phyloP scores from a whole-genome alignment of 2,888 invertebrate species.

The Malacosoma neustria region DNA sequence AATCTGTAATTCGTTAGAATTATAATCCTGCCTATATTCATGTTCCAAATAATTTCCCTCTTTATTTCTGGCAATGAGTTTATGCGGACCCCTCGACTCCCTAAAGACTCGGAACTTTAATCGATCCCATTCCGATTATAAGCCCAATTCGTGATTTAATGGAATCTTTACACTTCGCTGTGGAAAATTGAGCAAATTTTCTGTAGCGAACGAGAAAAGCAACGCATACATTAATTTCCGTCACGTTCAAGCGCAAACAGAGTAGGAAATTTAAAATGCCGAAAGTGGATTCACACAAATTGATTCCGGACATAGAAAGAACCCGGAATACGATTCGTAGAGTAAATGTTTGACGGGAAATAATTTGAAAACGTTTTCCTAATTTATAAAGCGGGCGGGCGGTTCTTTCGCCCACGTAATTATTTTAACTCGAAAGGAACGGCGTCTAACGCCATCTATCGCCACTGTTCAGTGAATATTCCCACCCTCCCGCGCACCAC shows the following conservation, averaged over 20 bases:
- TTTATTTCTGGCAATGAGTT: constrained; percentile 40
- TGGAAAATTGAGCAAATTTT: constrained; percentile 30
- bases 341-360: constrained; percentile 58
- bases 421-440: constrained; percentile 22
- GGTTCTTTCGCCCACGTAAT: constrained; percentile 28
- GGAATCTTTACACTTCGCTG: constrained; percentile 41
- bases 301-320: constrained; percentile 58
- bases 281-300: constrained; percentile 54
- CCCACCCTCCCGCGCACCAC: constrained; percentile 19
- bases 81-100: constrained; percentile 15
- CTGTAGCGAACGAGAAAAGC: constrained; percentile 30
- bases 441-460: constrained; percentile 50
- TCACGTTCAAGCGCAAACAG: constrained; percentile 46
- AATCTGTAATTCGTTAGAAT: background rate
- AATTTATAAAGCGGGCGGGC: constrained; percentile 44
- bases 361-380: constrained; percentile 61
- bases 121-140: constrained; percentile 41
- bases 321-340: constrained; percentile 39
- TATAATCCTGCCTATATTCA: too few relatives aligned
- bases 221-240: constrained; percentile 67
- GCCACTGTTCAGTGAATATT: constrained; percentile 9
- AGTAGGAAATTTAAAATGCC: constrained; percentile 51
- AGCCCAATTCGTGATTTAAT: constrained; percentile 37
- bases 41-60: constrained; percentile 21
- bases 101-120: constrained; percentile 45